Evolutionary conservation across 1,140 invertebrate genomes (phyloP).

Genomic region (Drosophila baimaii): DNA sequence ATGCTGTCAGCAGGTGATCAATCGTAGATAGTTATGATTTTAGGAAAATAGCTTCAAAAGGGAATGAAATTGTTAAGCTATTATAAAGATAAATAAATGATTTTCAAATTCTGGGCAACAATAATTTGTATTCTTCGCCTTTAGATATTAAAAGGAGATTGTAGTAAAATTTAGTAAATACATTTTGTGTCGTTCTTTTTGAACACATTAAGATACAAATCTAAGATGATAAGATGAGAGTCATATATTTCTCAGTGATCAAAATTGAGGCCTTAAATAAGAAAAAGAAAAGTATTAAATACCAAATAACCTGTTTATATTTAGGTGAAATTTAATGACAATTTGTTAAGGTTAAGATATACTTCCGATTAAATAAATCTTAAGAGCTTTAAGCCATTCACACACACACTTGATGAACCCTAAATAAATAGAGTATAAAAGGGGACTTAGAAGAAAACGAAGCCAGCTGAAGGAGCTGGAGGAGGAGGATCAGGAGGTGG

Average conservation of each 20-base stretch:
- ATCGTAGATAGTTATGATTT: neutral
- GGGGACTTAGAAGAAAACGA: conserved; percentile 27
- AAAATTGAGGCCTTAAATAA: neutral
- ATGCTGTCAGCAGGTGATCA: neutral
- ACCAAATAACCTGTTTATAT: neutral
- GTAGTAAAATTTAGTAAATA: too few relatives aligned
- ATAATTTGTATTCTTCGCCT: neutral
- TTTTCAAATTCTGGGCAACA: neutral
- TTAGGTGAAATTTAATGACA: neutral
- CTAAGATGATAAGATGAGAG: neutral
- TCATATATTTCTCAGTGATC: neutral
- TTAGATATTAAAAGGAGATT: neutral
- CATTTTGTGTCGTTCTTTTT: neutral
- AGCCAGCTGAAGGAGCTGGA: conserved; percentile 3
- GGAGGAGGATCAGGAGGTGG: conserved; percentile 23
- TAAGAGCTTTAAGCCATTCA: neutral
- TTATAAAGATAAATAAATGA: neutral
- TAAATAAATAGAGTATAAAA: conserved; percentile 26
- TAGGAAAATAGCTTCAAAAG: neutral
- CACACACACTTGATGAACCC: conserved; percentile 2
- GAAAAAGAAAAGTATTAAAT: neutral
- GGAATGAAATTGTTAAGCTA: neutral
- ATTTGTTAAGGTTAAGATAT: neutral
- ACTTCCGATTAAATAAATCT: neutral
- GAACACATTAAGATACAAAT: neutral